Evolutionary conservation across 2,113 vertebrate species (phyloP).

Genomic region (Coturnix japonica): DNA sequence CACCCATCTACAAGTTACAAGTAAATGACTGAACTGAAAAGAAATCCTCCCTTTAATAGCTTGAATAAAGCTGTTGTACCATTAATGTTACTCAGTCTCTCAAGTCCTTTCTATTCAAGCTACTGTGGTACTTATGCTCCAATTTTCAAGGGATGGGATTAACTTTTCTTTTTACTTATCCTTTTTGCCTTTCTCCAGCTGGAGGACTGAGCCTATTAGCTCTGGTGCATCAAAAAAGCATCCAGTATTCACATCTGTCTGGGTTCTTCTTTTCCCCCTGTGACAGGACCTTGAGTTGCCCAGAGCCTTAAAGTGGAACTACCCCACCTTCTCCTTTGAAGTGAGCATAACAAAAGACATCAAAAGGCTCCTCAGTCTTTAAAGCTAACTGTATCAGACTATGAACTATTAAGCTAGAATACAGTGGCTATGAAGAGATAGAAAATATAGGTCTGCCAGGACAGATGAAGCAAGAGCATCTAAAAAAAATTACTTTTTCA

Average conservation of each 20-base stretch:
- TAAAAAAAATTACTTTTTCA: neutral
- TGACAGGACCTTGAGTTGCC: neutral
- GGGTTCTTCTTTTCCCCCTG: neutral
- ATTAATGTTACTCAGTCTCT: neutral
- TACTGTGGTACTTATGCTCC: neutral
- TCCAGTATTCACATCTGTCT: neutral
- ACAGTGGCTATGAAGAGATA: neutral
- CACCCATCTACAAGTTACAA: neutral
- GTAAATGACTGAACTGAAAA: neutral
- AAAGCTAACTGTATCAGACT: conserved; percentile 29
- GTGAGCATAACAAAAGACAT: conserved; percentile 36
- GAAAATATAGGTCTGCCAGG: conserved; percentile 10
- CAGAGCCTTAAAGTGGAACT: neutral
- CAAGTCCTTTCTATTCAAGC: conserved; percentile 14
- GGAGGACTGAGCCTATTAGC: neutral
- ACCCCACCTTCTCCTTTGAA: conserved; percentile 29
- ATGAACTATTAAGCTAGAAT: conserved; percentile 45
- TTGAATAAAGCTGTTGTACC: conserved; percentile 24
- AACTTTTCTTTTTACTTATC: conserved; percentile 5
- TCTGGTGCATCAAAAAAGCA: conserved; percentile 13
- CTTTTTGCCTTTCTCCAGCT: conserved; percentile 8
- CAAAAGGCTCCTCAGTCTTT: conserved; percentile 24
- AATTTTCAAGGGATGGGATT: conserved; percentile 35
- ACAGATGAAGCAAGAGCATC: neutral
- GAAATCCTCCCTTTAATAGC: neutral